These are phyloP conservation scores for Aphaenogaster rudis DNA, from an alignment of 1,140 invertebrate species.

Conservation along the genomic window DNA sequence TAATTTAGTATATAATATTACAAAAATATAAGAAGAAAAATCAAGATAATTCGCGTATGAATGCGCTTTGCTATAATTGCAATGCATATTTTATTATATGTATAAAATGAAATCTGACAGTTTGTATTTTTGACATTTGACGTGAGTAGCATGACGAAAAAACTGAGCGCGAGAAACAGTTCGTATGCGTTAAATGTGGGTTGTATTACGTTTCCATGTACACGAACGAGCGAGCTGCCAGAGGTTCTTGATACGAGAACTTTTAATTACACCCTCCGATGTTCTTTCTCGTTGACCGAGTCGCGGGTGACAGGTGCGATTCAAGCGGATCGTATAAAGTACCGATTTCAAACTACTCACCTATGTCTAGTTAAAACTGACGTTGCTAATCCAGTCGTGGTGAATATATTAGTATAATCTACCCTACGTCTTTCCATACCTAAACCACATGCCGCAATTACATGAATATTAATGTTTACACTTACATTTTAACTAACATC, in stretches of 20 bases:
- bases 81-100: background rate
- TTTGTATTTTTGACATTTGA: background rate
- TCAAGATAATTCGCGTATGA: background rate
- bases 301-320: slow-evolving; percentile 52
- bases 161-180: background rate
- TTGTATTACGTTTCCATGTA: background rate
- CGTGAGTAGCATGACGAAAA: background rate
- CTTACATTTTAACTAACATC: slow-evolving; percentile 42
- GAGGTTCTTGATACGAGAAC: slow-evolving; percentile 57
- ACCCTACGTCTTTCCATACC: slow-evolving; percentile 8
- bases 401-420: slow-evolving; percentile 54
- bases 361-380: slow-evolving; percentile 55
- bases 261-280: slow-evolving; percentile 58
- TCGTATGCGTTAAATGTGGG: background rate
- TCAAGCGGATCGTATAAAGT: slow-evolving; percentile 51
- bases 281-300: slow-evolving; percentile 59
- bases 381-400: slow-evolving; percentile 26
- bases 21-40: background rate
- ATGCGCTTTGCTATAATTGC: background rate
- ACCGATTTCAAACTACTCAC: slow-evolving; percentile 38
- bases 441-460: slow-evolving; percentile 36
- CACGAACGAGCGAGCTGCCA: slow-evolving; percentile 20
- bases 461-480: slow-evolving; percentile 48
- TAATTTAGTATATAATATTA: background rate
- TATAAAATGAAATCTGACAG: background rate